phyloP scores from a whole-genome alignment of 2,797 vertebrate genomes.

The Phrynocephalus vlangalii region DNA sequence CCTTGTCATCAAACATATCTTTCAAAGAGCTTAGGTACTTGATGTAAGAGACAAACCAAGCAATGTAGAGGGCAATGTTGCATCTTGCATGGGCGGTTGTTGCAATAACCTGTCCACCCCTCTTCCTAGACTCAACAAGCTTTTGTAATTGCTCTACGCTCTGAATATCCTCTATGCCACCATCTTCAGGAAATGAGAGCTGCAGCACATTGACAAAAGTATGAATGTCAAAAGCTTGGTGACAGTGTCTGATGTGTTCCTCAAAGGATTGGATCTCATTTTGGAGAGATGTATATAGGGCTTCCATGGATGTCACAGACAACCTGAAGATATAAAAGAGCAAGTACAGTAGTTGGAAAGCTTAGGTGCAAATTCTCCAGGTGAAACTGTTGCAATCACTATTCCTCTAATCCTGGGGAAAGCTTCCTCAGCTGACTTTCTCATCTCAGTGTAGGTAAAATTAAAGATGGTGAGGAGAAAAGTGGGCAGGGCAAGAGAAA shows the following conservation, averaged over 20 bases:
- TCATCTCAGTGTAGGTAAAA: not conserved
- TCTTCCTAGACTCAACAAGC: conserved; percentile 11
- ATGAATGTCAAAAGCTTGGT: conserved; percentile 55
- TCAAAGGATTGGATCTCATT: conserved; percentile 60
- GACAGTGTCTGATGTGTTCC: conserved; percentile 41
- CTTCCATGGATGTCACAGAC: conserved; percentile 44
- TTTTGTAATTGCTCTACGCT: conserved; percentile 58
- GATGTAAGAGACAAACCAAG: conserved; percentile 67
- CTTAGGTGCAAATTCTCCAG: not conserved
- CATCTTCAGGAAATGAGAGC: conserved; percentile 28
- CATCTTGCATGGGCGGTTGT: accelerated
- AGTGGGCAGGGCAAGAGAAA: no score
- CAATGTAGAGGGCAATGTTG: not conserved
- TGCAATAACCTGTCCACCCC: not conserved
- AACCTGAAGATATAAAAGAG: conserved; percentile 10
- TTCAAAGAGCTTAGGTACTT: conserved; percentile 57
- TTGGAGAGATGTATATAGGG: conserved; percentile 57
- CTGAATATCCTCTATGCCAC: conserved; percentile 32
- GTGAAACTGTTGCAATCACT: not conserved
- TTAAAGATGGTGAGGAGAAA: no score
- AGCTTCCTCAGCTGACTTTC: not conserved
- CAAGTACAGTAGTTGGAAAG: not conserved
- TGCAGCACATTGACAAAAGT: conserved; percentile 47
- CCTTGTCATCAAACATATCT: conserved; percentile 55
- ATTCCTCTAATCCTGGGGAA: not conserved